Conservation (phyloP, 2,888 invertebrate species). For the Corbicula japonica region DNA sequence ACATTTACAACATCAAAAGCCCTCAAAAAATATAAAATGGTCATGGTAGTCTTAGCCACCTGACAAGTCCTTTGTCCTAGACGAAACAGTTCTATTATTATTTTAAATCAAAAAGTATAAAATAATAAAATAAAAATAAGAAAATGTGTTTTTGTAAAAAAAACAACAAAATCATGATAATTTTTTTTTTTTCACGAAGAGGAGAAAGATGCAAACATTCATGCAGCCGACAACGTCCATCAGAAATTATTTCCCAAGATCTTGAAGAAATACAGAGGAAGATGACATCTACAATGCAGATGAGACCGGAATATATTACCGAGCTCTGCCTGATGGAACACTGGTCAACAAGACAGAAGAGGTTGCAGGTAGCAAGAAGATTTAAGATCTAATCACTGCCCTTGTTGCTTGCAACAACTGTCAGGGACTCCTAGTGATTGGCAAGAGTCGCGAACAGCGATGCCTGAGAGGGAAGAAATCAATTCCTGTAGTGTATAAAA, state of each 20-base stretch:
- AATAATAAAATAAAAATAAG: too few relatives aligned
- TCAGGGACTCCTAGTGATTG: neutral
- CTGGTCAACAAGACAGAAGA: conserved; percentile 1
- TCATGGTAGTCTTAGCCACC: too few relatives aligned
- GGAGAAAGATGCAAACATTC: conserved; percentile 9
- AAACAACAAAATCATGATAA: conserved; percentile 9
- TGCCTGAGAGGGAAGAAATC: conserved; percentile 5
- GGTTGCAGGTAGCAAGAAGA: conserved; percentile 13
- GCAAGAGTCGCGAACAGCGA: neutral
- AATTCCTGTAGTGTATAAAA: neutral
- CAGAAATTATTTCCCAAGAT: neutral
- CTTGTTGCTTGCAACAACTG: neutral
- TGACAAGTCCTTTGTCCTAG: too few relatives aligned
- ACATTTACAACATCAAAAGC: too few relatives aligned
- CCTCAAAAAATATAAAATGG: too few relatives aligned
- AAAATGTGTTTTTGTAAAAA: too few relatives aligned
- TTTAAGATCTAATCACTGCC: conserved; percentile 13
- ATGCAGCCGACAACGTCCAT: neutral
- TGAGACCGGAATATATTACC: conserved; percentile 17
- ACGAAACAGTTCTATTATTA: too few relatives aligned
- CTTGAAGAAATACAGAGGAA: neutral
- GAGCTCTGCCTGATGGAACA: conserved; percentile 29
- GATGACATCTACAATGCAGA: conserved; percentile 21
- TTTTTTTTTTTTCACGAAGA: conserved; percentile 1
- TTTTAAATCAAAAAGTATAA: too few relatives aligned